A percentile compares a stretch with the other conserved stretches of the same genome.
phyloP scores from a whole-genome alignment of 2,113 vertebrate genomes.

The Struthidea cinerea region DNA sequence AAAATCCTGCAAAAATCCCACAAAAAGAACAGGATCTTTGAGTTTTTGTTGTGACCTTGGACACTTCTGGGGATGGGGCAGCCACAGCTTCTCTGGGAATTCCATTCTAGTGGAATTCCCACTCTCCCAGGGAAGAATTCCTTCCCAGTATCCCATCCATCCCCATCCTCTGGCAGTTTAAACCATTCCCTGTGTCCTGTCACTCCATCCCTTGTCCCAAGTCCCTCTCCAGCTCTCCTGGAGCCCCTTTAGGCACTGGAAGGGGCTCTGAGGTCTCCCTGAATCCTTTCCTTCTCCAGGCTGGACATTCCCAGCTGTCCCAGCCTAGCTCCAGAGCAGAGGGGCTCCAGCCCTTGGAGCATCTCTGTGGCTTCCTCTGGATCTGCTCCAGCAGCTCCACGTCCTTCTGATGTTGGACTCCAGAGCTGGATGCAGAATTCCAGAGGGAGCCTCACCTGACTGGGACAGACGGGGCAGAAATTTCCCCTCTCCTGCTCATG shows the following conservation, averaged over 20 bases:
- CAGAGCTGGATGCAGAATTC: background rate
- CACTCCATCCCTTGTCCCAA: background rate
- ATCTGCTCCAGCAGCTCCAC: background rate
- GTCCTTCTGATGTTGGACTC: accelerated
- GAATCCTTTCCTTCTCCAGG: background rate
- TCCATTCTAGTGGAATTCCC: background rate
- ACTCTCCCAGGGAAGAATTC: background rate
- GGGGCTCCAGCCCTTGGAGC: background rate
- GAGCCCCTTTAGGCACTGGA: background rate
- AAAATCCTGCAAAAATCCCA: background rate
- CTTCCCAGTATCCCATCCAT: accelerated
- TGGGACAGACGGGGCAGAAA: accelerated
- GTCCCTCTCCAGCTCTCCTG: background rate
- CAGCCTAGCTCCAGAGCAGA: background rate
- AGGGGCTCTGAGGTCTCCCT: accelerated
- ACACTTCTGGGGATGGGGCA: accelerated
- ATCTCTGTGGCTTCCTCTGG: background rate
- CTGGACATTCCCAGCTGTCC: background rate
- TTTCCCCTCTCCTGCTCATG: accelerated
- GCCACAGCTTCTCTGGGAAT: background rate
- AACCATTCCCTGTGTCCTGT: background rate
- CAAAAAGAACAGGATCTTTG: background rate
- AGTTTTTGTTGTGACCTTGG: background rate
- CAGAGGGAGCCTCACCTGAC: background rate
- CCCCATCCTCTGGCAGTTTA: background rate